These are phyloP conservation scores for Sphaerophoria rueppellii DNA, from an alignment of 2,888 invertebrate species.

Conservation along the genomic window DNA sequence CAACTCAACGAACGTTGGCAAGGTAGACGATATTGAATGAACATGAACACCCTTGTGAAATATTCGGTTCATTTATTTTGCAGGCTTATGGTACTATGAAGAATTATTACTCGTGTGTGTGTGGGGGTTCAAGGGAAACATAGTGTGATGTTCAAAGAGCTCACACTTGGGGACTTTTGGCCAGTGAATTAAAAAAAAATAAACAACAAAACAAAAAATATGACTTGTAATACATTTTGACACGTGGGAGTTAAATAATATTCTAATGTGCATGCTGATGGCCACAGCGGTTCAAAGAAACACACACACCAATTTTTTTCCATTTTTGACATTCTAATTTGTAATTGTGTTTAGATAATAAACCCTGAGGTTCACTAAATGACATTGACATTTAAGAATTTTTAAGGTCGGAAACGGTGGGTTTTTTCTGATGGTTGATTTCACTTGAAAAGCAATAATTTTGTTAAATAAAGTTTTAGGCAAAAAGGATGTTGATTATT, in stretches of 20 bases:
- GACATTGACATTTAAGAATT: conserved; percentile 31
- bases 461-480: no score
- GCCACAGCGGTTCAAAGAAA: background rate
- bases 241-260: conserved; percentile 29
- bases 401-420: background rate
- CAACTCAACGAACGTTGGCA: no score
- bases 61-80: conserved; percentile 33
- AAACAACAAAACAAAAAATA: background rate
- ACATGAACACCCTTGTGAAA: conserved; percentile 8
- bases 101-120: background rate
- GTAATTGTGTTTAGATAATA: conserved; percentile 26
- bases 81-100: background rate
- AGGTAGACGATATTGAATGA: background rate
- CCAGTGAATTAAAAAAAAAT: background rate
- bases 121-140: conserved; percentile 18
- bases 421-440: background rate
- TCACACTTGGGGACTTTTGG: background rate
- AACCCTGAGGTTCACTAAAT: background rate
- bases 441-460: background rate
- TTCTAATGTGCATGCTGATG: conserved; percentile 19
- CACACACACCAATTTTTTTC: no score
- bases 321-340: background rate
- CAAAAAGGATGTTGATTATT: no score
- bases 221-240: conserved; percentile 38
- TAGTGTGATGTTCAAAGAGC: conserved; percentile 11